Percentiles rank a stretch among this genome's conserved stretches.
Conservation (phyloP, 2,888 invertebrate species). For the Drosophila kuntzei region DNA sequence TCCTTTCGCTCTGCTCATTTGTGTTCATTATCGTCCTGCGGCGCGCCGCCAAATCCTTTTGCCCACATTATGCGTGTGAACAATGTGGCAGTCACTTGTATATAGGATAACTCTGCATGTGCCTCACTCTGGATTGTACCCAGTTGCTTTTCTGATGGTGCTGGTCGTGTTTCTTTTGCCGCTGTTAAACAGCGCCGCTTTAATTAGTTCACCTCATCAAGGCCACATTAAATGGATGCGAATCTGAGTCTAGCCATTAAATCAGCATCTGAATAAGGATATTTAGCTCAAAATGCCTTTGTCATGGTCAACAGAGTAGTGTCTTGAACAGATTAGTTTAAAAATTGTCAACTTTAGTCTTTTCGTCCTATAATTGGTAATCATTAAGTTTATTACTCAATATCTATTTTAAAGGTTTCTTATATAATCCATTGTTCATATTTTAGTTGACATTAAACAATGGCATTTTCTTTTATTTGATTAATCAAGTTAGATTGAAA, state of each 20-base stretch:
- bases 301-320: conserved; percentile 44
- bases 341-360: not conserved
- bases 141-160: conserved; percentile 28
- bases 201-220: conserved; percentile 79
- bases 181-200: conserved; percentile 74
- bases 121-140: conserved; percentile 32
- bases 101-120: conserved; percentile 61
- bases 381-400: not conserved
- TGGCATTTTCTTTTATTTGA: no score
- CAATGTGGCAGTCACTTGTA: conserved; percentile 80
- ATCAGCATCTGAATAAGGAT: conserved; percentile 22
- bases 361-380: not conserved
- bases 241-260: conserved; percentile 45
- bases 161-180: conserved; percentile 17
- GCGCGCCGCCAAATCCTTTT: conserved; percentile 75
- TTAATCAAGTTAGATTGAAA: no score
- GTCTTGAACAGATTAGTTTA: conserved; percentile 11
- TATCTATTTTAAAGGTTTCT: no score
- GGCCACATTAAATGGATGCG: conserved; percentile 66
- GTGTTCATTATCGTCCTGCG: conserved; percentile 81
- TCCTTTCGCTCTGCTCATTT: conserved; percentile 71
- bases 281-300: conserved; percentile 32
- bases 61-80: conserved; percentile 83
- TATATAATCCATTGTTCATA: no score
- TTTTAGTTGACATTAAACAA: no score